phyloP scores from a whole-genome alignment of 35 echinoderm and acorn worm species.

The Anneissia japonica region DNA sequence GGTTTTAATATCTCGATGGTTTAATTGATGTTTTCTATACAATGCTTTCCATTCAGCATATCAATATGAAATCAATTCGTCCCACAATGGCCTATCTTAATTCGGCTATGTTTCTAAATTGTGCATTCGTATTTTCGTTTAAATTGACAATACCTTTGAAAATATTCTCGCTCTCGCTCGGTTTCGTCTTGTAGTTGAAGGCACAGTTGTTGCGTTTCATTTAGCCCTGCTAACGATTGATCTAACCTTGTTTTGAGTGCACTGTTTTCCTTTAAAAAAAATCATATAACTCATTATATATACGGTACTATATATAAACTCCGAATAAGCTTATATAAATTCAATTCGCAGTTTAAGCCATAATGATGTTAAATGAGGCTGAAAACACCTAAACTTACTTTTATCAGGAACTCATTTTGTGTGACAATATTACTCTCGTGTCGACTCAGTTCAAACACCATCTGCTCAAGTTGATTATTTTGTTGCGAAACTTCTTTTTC shows the following conservation, averaged over 20 bases:
- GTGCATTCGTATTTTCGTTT: too few species aligned
- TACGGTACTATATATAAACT: too few species aligned
- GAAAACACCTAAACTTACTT: conserved; percentile 44
- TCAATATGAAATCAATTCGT: too few species aligned
- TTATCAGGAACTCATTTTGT: conserved; percentile 76
- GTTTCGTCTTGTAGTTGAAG: conserved; percentile 96
- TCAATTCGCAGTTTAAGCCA: too few species aligned
- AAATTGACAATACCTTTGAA: conserved; percentile 73
- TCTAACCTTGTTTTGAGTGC: conserved; percentile 76
- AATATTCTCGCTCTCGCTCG: conserved; percentile 76
- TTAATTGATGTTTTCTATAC: too few species aligned
- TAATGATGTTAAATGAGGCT: too few species aligned
- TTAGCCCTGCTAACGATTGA: conserved; percentile 83
- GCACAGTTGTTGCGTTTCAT: conserved; percentile 96
- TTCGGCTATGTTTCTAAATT: too few species aligned
- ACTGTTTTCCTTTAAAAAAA: conserved; percentile 62
- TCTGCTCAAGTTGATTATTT: conserved; percentile 91
- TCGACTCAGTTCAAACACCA: conserved; percentile 95
- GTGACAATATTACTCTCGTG: conserved; percentile 88
- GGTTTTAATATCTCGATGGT: too few species aligned
- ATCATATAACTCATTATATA: background rate
- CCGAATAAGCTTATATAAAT: too few species aligned
- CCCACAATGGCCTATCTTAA: too few species aligned
- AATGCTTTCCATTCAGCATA: too few species aligned
- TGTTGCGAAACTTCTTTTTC: conserved; percentile 63